A percentile compares a stretch with the other conserved stretches of the same genome.
phyloP scores from a whole-genome alignment of 2,888 invertebrate species.

The Hypolimnas misippus region DNA sequence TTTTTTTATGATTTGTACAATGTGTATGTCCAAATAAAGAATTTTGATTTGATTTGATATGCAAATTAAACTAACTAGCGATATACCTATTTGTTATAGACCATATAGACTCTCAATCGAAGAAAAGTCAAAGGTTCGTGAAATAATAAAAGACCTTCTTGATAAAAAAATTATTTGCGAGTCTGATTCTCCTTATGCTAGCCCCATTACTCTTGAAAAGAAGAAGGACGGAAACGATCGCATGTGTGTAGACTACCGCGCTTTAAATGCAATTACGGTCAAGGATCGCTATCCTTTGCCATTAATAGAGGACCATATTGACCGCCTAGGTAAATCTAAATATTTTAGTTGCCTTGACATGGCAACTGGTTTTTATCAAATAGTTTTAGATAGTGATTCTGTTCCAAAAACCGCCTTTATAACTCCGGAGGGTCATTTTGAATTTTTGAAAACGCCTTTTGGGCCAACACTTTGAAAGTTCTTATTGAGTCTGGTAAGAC shows the following conservation, averaged over 20 bases:
- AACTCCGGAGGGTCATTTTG: background rate
- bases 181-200: conserved; percentile 37
- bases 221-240: conserved; percentile 40
- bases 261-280: conserved; percentile 32
- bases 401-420: background rate
- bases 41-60: too few species aligned
- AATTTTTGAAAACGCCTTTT: background rate
- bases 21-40: too few species aligned
- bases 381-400: conserved; percentile 3
- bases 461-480: background rate
- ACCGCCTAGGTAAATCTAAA: background rate
- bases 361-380: background rate
- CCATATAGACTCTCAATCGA: conserved; percentile 37
- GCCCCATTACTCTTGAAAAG: conserved; percentile 42
- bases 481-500: background rate
- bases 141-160: conserved; percentile 37
- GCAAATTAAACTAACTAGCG: background rate
- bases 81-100: conserved; percentile 28
- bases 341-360: conserved; percentile 9
- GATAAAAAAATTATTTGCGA: conserved; percentile 40
- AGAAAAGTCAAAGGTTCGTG: conserved; percentile 35
- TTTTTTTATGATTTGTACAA: too few species aligned
- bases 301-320: conserved; percentile 38
- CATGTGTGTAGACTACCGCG: conserved; percentile 36
- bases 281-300: conserved; percentile 35